Evolutionary conservation across 2,113 vertebrate species (phyloP), one percentile per base, ranked within the genome.

Genomic region (Axis porcinus): DNA sequence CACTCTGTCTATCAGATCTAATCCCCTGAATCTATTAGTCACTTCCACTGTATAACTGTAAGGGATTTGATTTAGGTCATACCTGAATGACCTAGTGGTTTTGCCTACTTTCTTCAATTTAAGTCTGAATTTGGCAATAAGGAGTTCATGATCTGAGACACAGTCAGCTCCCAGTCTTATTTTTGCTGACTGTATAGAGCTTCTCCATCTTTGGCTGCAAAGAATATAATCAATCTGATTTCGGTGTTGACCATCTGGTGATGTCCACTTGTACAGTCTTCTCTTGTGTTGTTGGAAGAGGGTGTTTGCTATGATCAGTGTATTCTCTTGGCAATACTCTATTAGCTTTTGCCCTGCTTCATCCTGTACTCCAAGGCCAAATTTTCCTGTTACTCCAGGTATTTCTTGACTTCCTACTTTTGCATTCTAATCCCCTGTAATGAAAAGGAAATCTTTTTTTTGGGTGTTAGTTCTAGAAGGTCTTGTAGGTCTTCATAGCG

Each of bases 241-340:
- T 67, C 0, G 0, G n/a, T 21, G 17, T 21, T 67, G 17, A 21
- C 4, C 17, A 36, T 21, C 33, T 67, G n/a, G 64, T 67, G 64
- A 36, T 67, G n/a, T 21, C 17, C 64, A 67, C 0, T 0, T 67
- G n/a, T 21, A 11, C 17, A 67, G 17, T 21, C 64, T 11, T 21
- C 9, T 36, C 52, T 17, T 1, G 2, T 70, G 33, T 67, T 36
- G 8, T 67, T 67, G 64, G n/a, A 67, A 67, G 64, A 10, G 4
- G 17, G 8, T 36, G 19, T 5, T 5, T 70, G 9, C 64, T 70
- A 21, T 70, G 64, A 70, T 4, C 33, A 21, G n/a, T 67, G 64
- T n/a, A 5, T 70, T 70, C n/a, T 70, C n/a, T 70, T 70, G n/a
- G 64, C 64, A 70, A 36, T 5, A 70, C n/a, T 36, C 64, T 70